Evolutionary conservation across 64 coral and sea anemone species (phyloP).

Genomic region (Montipora foliosa): DNA sequence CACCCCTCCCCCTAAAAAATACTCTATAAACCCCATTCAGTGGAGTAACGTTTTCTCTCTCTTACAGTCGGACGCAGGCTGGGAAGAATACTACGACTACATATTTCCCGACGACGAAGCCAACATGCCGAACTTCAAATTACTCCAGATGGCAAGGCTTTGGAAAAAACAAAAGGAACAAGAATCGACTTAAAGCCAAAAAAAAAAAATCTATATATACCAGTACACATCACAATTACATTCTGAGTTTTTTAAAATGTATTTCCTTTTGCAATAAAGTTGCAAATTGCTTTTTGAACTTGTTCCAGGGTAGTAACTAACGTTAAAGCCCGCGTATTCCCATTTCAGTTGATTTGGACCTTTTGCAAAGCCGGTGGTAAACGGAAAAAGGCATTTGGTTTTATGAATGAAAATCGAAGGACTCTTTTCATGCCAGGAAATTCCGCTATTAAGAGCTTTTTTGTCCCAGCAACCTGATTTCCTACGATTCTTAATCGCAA

Average conservation of each 20-base stretch:
- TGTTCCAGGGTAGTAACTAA: too few relatives aligned
- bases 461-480: too few relatives aligned
- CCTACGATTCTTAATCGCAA: too few relatives aligned
- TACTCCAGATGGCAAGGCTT: constrained; percentile 95
- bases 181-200: background rate
- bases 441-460: too few relatives aligned
- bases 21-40: too few relatives aligned
- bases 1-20: background rate
- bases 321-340: too few relatives aligned
- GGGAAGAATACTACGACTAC: constrained; percentile 99
- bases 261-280: background rate
- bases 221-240: background rate
- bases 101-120: constrained; percentile 98
- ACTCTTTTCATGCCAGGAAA: too few relatives aligned
- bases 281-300: too few relatives aligned
- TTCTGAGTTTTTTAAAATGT: background rate
- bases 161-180: constrained; percentile 89
- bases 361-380: too few relatives aligned
- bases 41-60: background rate
- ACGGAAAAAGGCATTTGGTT: too few relatives aligned
- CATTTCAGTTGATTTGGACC: too few relatives aligned
- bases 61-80: constrained; percentile 89
- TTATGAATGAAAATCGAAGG: too few relatives aligned
- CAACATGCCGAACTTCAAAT: constrained; percentile 95
- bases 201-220: background rate